These are phyloP conservation scores for Charanyca ferruginea DNA, from an alignment of 2,888 invertebrate species.

Conservation along the genomic window DNA sequence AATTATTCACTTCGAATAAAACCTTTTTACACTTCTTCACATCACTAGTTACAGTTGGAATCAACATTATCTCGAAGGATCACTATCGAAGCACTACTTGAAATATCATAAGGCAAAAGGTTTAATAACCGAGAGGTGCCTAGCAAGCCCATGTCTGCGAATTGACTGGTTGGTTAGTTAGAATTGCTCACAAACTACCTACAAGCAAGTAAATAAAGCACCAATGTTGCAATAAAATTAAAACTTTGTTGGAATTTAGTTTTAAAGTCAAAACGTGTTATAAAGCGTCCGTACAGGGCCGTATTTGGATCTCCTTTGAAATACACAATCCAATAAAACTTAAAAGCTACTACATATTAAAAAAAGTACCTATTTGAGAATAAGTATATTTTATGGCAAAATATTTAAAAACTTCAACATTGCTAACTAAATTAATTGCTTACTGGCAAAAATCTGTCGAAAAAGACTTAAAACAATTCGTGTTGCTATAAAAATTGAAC, in stretches of 20 bases:
- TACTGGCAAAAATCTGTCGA: background rate
- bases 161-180: conserved; percentile 27
- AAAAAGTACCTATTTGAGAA: too few species aligned
- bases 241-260: conserved; percentile 21
- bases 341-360: background rate
- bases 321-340: background rate
- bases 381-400: background rate
- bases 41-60: background rate
- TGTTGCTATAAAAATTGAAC: conserved; percentile 1
- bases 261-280: conserved; percentile 21
- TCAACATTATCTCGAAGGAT: background rate
- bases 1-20: conserved; percentile 7
- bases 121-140: background rate
- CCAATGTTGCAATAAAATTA: conserved; percentile 53
- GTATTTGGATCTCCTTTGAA: conserved; percentile 28
- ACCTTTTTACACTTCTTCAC: background rate
- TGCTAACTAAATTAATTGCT: background rate
- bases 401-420: background rate
- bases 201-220: conserved; percentile 25
- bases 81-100: background rate
- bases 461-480: background rate
- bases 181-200: conserved; percentile 4
- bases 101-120: background rate
- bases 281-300: conserved; percentile 39
- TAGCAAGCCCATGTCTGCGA: background rate